Base-by-base conservation (phyloP, 2,888 invertebrate genomes). In the Neoaliturus tenellus region DNA sequence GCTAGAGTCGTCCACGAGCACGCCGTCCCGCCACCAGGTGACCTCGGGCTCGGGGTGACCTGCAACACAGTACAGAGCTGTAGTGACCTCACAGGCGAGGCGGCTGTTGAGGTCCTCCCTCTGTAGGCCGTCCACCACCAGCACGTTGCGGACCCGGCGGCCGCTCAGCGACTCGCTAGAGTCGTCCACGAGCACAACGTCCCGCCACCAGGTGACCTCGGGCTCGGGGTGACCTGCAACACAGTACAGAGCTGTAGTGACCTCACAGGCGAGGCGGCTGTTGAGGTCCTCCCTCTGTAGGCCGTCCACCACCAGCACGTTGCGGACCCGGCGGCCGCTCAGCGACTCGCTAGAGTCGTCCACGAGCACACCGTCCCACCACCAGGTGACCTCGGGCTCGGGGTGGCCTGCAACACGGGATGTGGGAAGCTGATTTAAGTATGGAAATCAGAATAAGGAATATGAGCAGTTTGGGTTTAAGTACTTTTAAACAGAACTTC, bases 31-130 rank as follows among this genome's bases (percentile, higher is more conserved):
- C 62, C 62, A 62, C 62, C 62, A 62, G 8, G 14, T 62, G 4
- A 62, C 62, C 62, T 25, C 62, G 14, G 91, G 90, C 48, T 31
- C 89, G 86, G 0, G 91, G 91, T 80, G 89, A 80, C 91, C 91
- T 69, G 48, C 25, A 10, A 25, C 6, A 28, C n/a, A 23, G 23
- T 62, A 23, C 88, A n/a, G n/a, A n/a, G n/a, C n/a, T n/a, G n/a
- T n/a, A n/a, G n/a, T 87, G n/a, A 91, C 91, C 87, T 90, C 89
- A 86, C 91, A 91, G 20, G 90, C 90, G 87, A 90, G 89, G 78
- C 89, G 87, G 6, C 90, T 89, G 86, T 90, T 89, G 17, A 91
- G 89, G 86, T 91, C 90, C 20, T 88, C 87, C 10, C 91, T 87
- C 75, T 89, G 88, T 48, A 91, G 88, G 20, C 88, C 87, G 33